A percentile compares a stretch with the other conserved stretches of the same genome.
These are phyloP conservation scores for Ivindomyrus marchei DNA, from an alignment of 2,113 vertebrate species.

Conservation along the genomic window DNA sequence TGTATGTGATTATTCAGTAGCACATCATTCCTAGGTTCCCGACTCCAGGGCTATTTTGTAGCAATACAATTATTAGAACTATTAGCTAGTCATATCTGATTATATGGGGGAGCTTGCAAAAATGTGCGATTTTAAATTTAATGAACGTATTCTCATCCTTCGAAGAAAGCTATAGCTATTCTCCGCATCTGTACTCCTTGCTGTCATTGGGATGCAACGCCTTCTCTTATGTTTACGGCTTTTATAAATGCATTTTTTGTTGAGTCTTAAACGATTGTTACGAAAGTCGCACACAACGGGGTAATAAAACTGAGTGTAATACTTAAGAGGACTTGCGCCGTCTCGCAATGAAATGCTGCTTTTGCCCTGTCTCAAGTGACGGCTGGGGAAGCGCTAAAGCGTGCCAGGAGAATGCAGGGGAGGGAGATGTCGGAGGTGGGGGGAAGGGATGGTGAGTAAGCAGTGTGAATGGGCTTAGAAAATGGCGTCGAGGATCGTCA, in stretches of 20 bases:
- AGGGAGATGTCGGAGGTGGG: slow-evolving; percentile 60
- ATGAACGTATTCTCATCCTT: neutral
- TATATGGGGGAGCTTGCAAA: neutral
- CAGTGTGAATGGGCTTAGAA: slow-evolving; percentile 73
- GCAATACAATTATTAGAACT: neutral
- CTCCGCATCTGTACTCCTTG: neutral
- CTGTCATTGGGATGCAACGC: neutral
- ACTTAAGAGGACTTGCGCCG: neutral
- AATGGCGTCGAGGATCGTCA: slow-evolving; percentile 73
- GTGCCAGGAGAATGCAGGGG: slow-evolving; percentile 53
- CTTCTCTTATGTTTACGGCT: neutral
- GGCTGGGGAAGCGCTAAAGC: slow-evolving; percentile 37
- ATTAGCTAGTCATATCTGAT: neutral
- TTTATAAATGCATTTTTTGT: neutral
- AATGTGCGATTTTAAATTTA: neutral
- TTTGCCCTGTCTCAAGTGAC: slow-evolving; percentile 26
- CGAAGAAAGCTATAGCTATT: neutral
- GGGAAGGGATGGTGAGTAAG: slow-evolving; percentile 63
- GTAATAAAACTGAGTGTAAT: neutral
- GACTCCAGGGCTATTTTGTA: neutral
- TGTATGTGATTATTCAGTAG: neutral
- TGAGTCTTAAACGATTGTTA: neutral
- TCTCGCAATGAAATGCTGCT: slow-evolving; percentile 17
- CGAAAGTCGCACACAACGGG: neutral
- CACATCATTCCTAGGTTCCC: neutral